Base-by-base conservation (phyloP, 2,888 invertebrate genomes). In the Taphrorychus bicolor region DNA sequence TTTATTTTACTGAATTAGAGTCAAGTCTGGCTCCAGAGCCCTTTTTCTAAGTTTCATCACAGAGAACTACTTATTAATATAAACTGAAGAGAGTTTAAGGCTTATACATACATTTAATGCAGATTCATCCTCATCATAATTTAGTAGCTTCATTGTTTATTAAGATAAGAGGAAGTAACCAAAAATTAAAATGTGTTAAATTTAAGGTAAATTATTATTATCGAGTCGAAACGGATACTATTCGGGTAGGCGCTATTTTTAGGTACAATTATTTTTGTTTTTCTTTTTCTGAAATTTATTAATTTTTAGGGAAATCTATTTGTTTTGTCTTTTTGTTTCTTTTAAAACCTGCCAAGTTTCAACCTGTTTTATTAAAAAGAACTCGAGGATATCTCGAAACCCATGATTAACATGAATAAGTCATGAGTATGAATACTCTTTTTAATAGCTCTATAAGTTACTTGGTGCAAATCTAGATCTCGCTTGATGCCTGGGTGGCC, bases 401-500 rank as follows among this genome's bases (percentile, higher is more conserved):
- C n/a, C n/a, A n/a, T n/a, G n/a, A n/a, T n/a, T n/a, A n/a, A n/a
- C n/a, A n/a, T n/a, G n/a, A n/a, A n/a, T n/a, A n/a, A n/a, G n/a
- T n/a, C n/a, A n/a, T n/a, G n/a, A n/a, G n/a, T n/a, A n/a, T n/a
- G n/a, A n/a, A n/a, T n/a, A n/a, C n/a, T n/a, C n/a, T n/a, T 45
- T 45, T 45, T 19, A 51, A n/a, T n/a, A n/a, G 22, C 49, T 48
- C 23, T 58, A 19, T 59, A 53, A 14, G 45, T 45, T 5, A 23
- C 22, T 42, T 48, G 62, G 62, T 62, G 56, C 54, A 62, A 56
- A 48, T 48, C 24, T 48, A 54, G 62, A 62, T 62, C 62, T 62
- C 62, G 56, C 53, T 45, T 45, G 56, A 56, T 62, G 62, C 62
- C 62, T 56, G 14, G 62, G 62, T 61, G 5, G 53, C n/a, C n/a